These are phyloP conservation scores for Myxocyprinus asiaticus DNA, from an alignment of 2,113 vertebrate species.

Conservation along the genomic window DNA sequence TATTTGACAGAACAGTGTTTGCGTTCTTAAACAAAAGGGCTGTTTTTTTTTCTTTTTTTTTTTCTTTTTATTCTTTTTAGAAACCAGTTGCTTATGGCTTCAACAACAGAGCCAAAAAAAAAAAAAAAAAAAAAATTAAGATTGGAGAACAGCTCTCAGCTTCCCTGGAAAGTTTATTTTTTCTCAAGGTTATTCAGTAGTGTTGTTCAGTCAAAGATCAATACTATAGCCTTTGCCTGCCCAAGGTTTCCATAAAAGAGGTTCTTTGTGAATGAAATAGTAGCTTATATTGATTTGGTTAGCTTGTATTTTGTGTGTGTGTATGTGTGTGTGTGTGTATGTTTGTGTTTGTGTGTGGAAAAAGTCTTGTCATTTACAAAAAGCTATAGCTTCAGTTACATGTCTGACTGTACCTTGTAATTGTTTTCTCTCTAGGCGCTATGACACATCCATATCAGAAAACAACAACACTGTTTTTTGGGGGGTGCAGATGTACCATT, in stretches of 20 bases:
- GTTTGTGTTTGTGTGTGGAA: constrained; percentile 24
- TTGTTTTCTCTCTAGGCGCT: background rate
- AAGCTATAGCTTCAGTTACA: constrained; percentile 1
- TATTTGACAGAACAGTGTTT: background rate
- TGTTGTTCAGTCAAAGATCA: constrained; percentile 57
- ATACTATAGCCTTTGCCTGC: constrained; percentile 57
- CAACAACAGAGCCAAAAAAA: background rate
- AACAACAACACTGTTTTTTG: constrained; percentile 16
- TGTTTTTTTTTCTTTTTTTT: no score
- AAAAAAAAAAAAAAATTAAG: background rate
- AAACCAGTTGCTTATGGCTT: background rate
- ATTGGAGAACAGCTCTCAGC: background rate
- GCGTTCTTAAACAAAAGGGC: background rate
- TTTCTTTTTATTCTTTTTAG: no score
- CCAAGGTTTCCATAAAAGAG: constrained; percentile 44
- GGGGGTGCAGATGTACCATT: background rate
- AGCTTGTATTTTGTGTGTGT: background rate
- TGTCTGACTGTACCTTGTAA: background rate
- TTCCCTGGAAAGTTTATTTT: constrained; percentile 50
- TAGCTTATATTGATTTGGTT: constrained; percentile 57
- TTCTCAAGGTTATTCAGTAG: constrained; percentile 55
- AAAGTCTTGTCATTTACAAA: constrained; percentile 13
- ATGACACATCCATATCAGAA: constrained; percentile 17
- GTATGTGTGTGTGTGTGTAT: no score
- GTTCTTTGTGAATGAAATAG: constrained; percentile 58